Conservation (phyloP, 30 jellyfish, hydroid and myxozoan genomes). For the Turritopsis rubra region DNA sequence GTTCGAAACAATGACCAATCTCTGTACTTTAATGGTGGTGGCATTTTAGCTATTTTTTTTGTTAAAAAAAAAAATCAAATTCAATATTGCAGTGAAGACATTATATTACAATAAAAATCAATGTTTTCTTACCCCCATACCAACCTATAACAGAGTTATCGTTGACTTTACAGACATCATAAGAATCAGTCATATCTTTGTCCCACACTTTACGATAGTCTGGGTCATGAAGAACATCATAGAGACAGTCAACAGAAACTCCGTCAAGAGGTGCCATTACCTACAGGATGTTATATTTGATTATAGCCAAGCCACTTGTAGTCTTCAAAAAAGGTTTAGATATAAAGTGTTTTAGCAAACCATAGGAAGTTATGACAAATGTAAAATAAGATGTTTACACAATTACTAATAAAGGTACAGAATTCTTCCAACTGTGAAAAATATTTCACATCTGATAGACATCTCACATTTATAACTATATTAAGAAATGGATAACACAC, state of each 20-base stretch:
- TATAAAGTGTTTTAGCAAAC: too few species aligned
- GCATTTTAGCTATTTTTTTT: conserved; percentile 29
- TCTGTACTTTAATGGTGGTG: conserved; percentile 44
- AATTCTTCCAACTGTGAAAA: too few species aligned
- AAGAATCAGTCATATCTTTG: conserved; percentile 40
- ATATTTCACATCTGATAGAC: too few species aligned
- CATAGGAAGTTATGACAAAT: too few species aligned
- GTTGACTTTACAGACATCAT: conserved; percentile 39
- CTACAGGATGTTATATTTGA: conserved; percentile 8
- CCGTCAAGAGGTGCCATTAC: conserved; percentile 26
- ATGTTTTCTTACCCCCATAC: conserved; percentile 37
- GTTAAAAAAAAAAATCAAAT: neutral
- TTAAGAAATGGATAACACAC: too few species aligned
- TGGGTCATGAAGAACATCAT: conserved; percentile 47
- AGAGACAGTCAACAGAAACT: conserved; percentile 25
- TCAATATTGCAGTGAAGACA: neutral
- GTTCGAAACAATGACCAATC: conserved; percentile 44
- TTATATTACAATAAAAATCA: neutral
- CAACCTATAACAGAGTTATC: conserved; percentile 35
- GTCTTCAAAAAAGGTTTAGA: neutral
- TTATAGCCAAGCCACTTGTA: neutral
- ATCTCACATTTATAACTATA: too few species aligned
- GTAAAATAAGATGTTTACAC: too few species aligned
- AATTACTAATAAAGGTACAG: too few species aligned
- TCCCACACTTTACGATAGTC: conserved; percentile 50